These are phyloP conservation scores for Ataeniobius toweri DNA, from an alignment of 2,797 vertebrate species.

Conservation along the genomic window DNA sequence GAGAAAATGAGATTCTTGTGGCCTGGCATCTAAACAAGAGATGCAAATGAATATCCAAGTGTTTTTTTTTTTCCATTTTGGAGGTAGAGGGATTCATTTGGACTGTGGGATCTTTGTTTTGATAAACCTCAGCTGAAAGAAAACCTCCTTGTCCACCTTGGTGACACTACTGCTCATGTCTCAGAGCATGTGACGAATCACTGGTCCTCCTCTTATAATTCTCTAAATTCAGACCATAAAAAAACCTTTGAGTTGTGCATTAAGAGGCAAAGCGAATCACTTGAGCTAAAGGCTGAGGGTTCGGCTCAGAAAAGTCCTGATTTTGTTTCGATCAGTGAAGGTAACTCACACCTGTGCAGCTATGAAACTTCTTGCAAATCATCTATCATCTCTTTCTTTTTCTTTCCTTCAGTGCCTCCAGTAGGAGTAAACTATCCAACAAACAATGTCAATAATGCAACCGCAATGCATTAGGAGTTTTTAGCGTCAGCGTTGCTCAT, in stretches of 20 bases:
- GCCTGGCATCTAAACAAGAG: constrained; percentile 19
- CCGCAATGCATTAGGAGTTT: too few relatives aligned
- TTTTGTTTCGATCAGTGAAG: neutral
- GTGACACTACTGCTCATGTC: constrained; percentile 40
- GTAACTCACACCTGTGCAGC: neutral
- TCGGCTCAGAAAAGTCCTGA: neutral
- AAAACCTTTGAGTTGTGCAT: constrained; percentile 35
- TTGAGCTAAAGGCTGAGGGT: neutral
- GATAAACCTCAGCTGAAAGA: constrained; percentile 33
- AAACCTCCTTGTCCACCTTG: constrained; percentile 5
- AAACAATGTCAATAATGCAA: too few relatives aligned
- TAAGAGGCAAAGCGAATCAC: neutral
- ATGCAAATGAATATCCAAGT: constrained; percentile 4
- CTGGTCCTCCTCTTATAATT: constrained; percentile 48
- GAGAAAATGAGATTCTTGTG: constrained; percentile 45
- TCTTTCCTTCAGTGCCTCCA: too few relatives aligned
- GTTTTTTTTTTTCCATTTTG: neutral
- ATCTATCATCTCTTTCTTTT: neutral
- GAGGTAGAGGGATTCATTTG: constrained; percentile 11
- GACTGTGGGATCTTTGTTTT: constrained; percentile 49
- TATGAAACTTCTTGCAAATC: neutral
- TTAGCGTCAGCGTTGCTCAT: too few relatives aligned
- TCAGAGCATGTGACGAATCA: constrained; percentile 48
- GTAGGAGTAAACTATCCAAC: too few relatives aligned
- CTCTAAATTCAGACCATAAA: constrained; percentile 32